Evolutionary conservation across 2,113 vertebrate species (phyloP), one percentile per base, ranked within the genome.

Genomic region (Vicugna pacos): DNA sequence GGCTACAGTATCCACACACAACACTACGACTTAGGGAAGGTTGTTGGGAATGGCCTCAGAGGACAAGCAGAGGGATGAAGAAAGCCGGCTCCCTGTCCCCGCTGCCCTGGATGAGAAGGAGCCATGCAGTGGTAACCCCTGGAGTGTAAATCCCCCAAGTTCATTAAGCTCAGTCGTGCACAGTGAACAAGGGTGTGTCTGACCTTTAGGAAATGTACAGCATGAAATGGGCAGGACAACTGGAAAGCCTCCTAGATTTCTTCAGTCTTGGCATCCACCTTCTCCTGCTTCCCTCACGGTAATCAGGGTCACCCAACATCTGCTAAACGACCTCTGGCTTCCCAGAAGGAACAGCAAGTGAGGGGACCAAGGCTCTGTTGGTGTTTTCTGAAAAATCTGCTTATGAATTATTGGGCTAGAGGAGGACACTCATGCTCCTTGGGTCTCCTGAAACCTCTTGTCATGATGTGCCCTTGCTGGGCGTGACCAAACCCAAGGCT

Each of bases 11-110:
- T 17, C 9, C 52, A 64, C 60, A 30, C 3, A 6, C 3, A 10
- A 67, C 46, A 58, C 10, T 6, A 2, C 13, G 32, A 15, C 10
- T 35, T 19, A 60, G 32, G 16, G 52, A 50, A 56, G 77, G 77
- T 22, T 9, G 0, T 4, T 0, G 7, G 76, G 52, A 52, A 16
- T 14, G 28, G 48, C 52, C 64, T 12, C 13, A 0, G 28, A 6
- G 20, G 35, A 35, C 38, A 50, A 42, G 70, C 15, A 22, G 42
- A 9, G 5, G 13, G 77, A 32, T 26, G 5, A 1, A 1, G 20
- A 42, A 95, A 13, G 13, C 46, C 20, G 42, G 8, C 20, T 72
- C 2, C n/a, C 38, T 30, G 70, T 19, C 30, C 70, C 60, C 24
- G 15, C 22, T 38, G 15, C 8, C 38, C 58, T 24, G 8, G 12